Conservation (phyloP, 2,113 vertebrate species). For the Opisthocomus hoazin region DNA sequence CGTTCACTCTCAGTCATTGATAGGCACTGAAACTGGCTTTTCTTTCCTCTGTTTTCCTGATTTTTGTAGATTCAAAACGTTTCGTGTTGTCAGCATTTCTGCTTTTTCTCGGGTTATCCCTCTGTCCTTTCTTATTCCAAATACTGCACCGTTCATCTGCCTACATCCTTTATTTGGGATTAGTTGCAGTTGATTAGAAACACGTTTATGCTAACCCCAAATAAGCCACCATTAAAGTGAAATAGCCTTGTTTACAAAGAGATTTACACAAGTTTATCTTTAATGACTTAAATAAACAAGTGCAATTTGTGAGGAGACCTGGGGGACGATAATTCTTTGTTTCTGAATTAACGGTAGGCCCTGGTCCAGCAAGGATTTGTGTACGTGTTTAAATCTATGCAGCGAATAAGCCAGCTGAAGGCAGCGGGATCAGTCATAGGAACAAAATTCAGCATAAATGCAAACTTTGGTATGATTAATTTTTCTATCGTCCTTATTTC, state of each 20-base stretch:
- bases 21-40: not conserved
- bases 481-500: not conserved
- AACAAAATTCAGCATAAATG: not conserved
- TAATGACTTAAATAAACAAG: conserved; percentile 42
- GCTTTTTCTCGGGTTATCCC: not conserved
- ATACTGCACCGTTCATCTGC: not conserved
- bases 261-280: conserved; percentile 35
- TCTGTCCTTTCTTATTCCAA: not conserved
- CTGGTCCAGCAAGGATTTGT: conserved; percentile 1
- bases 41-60: not conserved
- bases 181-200: conserved; percentile 6
- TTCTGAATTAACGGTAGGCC: conserved; percentile 13
- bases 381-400: not conserved
- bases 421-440: not conserved
- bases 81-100: not conserved
- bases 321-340: conserved; percentile 17
- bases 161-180: conserved; percentile 12
- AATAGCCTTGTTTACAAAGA: conserved; percentile 20
- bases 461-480: not conserved
- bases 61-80: not conserved
- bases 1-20: not conserved
- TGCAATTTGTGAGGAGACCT: not conserved
- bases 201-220: conserved; percentile 37
- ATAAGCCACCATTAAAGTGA: conserved; percentile 12
- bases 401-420: not conserved